A percentile compares a stretch with the other conserved stretches of the same genome.
These are phyloP conservation scores for Polyodon spathula DNA, from an alignment of 2,113 vertebrate species.

Conservation along the genomic window DNA sequence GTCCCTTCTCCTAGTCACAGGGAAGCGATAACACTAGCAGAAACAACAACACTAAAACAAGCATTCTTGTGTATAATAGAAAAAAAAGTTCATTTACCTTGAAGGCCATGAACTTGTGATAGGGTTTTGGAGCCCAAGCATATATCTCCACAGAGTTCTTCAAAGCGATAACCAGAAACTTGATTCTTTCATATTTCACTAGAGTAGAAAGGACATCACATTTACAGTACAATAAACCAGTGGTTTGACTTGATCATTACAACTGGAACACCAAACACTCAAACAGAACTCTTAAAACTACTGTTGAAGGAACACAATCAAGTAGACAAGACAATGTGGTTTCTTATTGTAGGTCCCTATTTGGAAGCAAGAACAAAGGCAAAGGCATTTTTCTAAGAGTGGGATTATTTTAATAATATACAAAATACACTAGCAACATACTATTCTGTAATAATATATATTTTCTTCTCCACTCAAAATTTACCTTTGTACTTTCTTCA, in stretches of 20 bases:
- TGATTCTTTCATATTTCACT: constrained; percentile 98
- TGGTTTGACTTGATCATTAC: neutral
- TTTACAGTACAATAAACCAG: neutral
- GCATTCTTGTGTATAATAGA: neutral
- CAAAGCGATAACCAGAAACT: constrained; percentile 95
- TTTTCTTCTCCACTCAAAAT: too few relatives aligned
- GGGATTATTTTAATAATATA: too few relatives aligned
- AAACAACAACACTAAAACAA: neutral
- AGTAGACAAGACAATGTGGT: too few relatives aligned
- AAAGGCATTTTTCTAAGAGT: too few relatives aligned
- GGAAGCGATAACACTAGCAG: too few relatives aligned
- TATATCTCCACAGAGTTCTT: constrained; percentile 97
- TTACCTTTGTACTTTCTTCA: too few relatives aligned
- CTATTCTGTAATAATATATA: too few relatives aligned
- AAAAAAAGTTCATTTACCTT: constrained; percentile 59
- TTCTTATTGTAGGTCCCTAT: too few relatives aligned
- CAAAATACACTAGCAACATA: too few relatives aligned
- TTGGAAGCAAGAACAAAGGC: too few relatives aligned
- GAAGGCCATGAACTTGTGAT: constrained; percentile 99
- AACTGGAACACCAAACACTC: neutral
- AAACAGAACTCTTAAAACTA: neutral
- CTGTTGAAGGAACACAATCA: too few relatives aligned
- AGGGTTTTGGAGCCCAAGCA: constrained; percentile 96
- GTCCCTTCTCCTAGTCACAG: too few relatives aligned
- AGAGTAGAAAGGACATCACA: constrained; percentile 36